Conservation (phyloP, 2,888 invertebrate species). For the Drosophila rellima region DNA sequence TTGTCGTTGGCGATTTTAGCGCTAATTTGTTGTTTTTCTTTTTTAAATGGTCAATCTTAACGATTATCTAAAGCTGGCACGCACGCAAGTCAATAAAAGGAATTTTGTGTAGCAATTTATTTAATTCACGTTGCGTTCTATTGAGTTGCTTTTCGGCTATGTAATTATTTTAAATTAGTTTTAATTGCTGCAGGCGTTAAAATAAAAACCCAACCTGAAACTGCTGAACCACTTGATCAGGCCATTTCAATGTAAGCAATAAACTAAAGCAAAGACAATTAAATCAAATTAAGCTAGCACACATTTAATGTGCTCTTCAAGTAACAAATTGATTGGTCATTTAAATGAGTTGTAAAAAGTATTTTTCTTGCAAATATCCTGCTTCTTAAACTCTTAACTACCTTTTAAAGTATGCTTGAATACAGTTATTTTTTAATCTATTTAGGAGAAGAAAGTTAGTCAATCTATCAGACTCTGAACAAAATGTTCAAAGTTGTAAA, state of each 20-base stretch:
- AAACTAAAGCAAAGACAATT: constrained; percentile 6
- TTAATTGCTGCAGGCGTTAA: constrained; percentile 28
- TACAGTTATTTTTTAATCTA: background rate
- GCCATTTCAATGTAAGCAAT: constrained; percentile 12
- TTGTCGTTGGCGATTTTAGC: constrained; percentile 34
- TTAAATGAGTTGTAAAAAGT: background rate
- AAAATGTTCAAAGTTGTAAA: background rate
- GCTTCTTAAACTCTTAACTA: background rate
- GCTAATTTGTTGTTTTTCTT: constrained; percentile 48
- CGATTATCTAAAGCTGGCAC: constrained; percentile 51
- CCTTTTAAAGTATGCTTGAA: background rate
- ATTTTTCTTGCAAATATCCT: background rate
- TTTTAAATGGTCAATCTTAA: constrained; percentile 35
- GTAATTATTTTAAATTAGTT: constrained; percentile 62
- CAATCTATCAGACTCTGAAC: background rate
- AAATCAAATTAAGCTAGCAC: background rate
- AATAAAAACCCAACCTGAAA: constrained; percentile 20
- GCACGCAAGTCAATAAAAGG: constrained; percentile 70
- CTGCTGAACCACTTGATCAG: constrained; percentile 2
- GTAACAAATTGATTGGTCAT: background rate
- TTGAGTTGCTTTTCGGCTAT: constrained; percentile 36
- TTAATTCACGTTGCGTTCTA: constrained; percentile 51
- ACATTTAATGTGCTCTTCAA: constrained; percentile 2
- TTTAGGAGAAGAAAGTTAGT: background rate
- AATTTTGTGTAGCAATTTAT: constrained; percentile 70